phyloP scores from a whole-genome alignment of 2,888 invertebrate species.

The Stenodera caucasica region DNA sequence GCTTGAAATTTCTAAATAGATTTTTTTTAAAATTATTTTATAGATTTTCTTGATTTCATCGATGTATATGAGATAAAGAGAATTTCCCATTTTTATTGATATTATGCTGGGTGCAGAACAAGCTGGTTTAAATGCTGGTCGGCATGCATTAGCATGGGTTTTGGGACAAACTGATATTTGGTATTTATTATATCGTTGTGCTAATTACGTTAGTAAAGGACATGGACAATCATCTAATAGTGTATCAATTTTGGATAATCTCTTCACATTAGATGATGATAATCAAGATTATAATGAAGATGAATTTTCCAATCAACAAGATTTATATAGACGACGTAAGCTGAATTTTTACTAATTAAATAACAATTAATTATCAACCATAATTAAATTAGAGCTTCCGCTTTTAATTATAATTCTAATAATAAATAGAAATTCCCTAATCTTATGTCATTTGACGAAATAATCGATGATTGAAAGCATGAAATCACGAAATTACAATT shows the following conservation, averaged over 20 bases:
- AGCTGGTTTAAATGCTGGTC: conserved; percentile 46
- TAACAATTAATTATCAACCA: too few species aligned
- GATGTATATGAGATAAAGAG: background rate
- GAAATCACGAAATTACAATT: too few species aligned
- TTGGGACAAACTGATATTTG: conserved; percentile 64
- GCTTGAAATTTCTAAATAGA: background rate
- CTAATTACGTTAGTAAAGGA: conserved; percentile 58
- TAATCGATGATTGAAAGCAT: too few species aligned
- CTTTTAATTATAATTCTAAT: too few species aligned
- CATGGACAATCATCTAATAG: conserved; percentile 52
- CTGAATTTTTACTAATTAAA: too few species aligned
- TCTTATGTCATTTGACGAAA: too few species aligned
- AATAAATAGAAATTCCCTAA: too few species aligned
- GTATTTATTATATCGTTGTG: conserved; percentile 66
- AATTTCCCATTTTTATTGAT: conserved; percentile 8
- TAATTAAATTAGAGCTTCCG: too few species aligned
- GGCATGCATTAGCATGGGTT: conserved; percentile 61
- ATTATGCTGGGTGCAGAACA: conserved; percentile 50
- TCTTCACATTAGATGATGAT: conserved; percentile 61
- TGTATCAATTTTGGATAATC: conserved; percentile 68
- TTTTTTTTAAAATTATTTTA: background rate
- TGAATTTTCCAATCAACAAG: conserved; percentile 28
- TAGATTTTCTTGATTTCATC: background rate
- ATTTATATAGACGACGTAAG: conserved; percentile 25
- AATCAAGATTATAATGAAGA: conserved; percentile 37